Conservation (phyloP, 2,113 vertebrate genomes). For the Alectura lathami region DNA sequence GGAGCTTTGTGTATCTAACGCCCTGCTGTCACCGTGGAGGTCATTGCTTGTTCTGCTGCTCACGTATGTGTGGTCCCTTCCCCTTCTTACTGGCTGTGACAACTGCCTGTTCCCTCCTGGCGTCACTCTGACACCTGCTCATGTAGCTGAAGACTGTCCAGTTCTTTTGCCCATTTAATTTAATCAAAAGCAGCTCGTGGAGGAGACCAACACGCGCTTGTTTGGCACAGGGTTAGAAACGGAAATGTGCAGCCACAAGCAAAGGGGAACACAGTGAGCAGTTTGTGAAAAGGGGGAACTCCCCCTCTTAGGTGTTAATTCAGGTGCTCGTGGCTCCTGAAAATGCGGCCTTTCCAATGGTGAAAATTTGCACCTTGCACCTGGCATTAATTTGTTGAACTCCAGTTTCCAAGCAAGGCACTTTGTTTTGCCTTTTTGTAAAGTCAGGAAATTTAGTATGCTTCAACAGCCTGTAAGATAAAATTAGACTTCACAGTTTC, state of each 20-base stretch:
- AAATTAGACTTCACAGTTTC: slow-evolving; percentile 32
- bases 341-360: neutral
- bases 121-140: neutral
- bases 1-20: neutral
- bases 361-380: neutral
- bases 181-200: neutral
- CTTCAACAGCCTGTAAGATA: neutral
- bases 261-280: neutral
- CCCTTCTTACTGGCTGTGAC: neutral
- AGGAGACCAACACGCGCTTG: neutral
- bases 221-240: neutral
- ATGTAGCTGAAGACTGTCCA: neutral
- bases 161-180: neutral
- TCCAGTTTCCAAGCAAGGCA: neutral
- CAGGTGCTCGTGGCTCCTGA: neutral
- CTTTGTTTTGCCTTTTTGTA: neutral
- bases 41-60: neutral
- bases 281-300: neutral
- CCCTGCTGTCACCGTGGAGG: neutral
- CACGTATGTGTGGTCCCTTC: neutral
- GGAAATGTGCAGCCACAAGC: neutral
- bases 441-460: neutral
- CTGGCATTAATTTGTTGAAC: neutral
- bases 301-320: accelerated
- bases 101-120: neutral